A percentile compares a stretch with the other conserved stretches of the same genome.
Conservation (phyloP, 2,888 invertebrate genomes). For the Hirudinaria manillensis region DNA sequence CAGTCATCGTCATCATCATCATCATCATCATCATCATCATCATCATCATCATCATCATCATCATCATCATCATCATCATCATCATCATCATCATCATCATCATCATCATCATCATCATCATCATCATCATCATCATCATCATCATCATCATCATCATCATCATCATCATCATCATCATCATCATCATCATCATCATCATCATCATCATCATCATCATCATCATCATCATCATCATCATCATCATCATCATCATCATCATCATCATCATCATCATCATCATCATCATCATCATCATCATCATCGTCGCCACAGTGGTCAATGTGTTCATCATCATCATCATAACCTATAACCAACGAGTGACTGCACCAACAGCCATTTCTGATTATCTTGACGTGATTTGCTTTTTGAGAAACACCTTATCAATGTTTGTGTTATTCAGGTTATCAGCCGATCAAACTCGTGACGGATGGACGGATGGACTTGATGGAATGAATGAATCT, state of each 20-base stretch:
- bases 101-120: conserved; percentile 26
- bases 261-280: conserved; percentile 30
- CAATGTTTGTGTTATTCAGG: too few relatives aligned
- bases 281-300: conserved; percentile 29
- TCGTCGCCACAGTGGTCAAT: background rate
- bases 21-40: conserved; percentile 22
- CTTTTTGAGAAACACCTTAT: too few relatives aligned
- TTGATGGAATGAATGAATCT: too few relatives aligned
- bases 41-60: conserved; percentile 16
- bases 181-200: conserved; percentile 25
- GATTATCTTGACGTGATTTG: too few relatives aligned
- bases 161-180: conserved; percentile 24
- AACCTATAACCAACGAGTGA: too few relatives aligned
- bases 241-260: conserved; percentile 23
- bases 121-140: conserved; percentile 20
- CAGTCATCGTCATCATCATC: conserved; percentile 18
- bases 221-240: conserved; percentile 18
- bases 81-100: conserved; percentile 25
- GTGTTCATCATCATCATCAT: too few relatives aligned
- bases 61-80: conserved; percentile 23
- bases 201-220: conserved; percentile 21
- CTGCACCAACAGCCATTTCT: too few relatives aligned
- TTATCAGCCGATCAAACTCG: too few relatives aligned
- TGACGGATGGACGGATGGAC: too few relatives aligned
- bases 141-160: conserved; percentile 20